Base-by-base conservation (phyloP, 2,888 invertebrate species). In the Branchellion lobata region DNA sequence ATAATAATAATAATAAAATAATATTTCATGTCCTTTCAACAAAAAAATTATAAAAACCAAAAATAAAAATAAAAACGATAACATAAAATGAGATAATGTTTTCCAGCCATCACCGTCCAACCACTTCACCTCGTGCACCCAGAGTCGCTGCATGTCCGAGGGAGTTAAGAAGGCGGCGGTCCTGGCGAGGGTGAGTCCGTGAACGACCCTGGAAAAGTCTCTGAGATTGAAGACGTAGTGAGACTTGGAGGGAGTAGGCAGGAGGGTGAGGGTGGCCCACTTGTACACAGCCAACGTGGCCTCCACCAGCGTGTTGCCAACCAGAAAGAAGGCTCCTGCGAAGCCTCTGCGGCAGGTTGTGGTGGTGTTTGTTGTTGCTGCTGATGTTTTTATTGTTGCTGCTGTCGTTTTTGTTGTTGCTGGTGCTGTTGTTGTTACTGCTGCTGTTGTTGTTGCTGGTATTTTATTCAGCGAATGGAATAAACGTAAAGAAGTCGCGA, bases 321-420 rank as follows among this genome's bases (percentile, higher is more conserved):
- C 94, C 0, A 94, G 93, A 89, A 95, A 94, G 86, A 96, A 96
- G 81, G 95, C 95, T 87, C 94, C 94, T 18, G 94, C 92, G 88
- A 96, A 97, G 2, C 95, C 96, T 75, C 82, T 82, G 76, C 8
- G 11, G n/a, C 8, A 65, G 47, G 18, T 8, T 47, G 8, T 47
- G 8, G 8, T 47, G 47, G 18, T 14, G 18, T 47, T 47, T 47
- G 8, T 47, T n/a, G n/a, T n/a, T n/a, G n/a, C n/a, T n/a, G n/a
- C n/a, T n/a, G n/a, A n/a, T n/a, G n/a, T n/a, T n/a, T n/a, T n/a
- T n/a, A n/a, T n/a, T n/a, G n/a, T n/a, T n/a, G n/a, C n/a, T n/a
- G n/a, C n/a, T n/a, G n/a, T n/a, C n/a, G n/a, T n/a, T n/a, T n/a
- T n/a, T n/a, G n/a, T n/a, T n/a, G n/a, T n/a, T n/a, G n/a, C n/a